A percentile compares a stretch with the other conserved stretches of the same genome.
Conservation (phyloP, 2,888 invertebrate species). For the Ennomos erosarius region DNA sequence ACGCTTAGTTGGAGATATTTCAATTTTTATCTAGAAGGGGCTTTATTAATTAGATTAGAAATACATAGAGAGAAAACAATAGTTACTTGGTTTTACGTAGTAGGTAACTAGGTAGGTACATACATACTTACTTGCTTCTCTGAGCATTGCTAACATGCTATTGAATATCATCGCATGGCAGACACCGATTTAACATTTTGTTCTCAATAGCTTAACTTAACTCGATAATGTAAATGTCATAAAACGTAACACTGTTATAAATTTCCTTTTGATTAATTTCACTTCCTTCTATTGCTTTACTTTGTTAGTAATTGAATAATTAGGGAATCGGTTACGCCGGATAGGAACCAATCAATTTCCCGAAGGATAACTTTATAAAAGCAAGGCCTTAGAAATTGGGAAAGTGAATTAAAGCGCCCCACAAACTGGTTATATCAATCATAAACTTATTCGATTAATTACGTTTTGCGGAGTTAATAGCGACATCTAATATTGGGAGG, state of each 20-base stretch:
- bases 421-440: conserved; percentile 85
- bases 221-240: conserved; percentile 29
- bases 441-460: conserved; percentile 86
- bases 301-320: conserved; percentile 67
- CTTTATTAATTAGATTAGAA: too few relatives aligned
- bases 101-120: too few relatives aligned
- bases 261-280: conserved; percentile 58
- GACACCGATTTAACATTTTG: conserved; percentile 24
- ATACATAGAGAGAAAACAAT: too few relatives aligned
- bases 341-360: conserved; percentile 78
- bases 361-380: conserved; percentile 82
- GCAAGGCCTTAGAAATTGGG: conserved; percentile 76
- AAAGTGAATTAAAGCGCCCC: conserved; percentile 84
- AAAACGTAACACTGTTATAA: conserved; percentile 44
- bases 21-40: too few relatives aligned
- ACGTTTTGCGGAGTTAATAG: conserved; percentile 86
- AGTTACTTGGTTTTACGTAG: too few relatives aligned
- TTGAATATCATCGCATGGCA: conserved; percentile 17
- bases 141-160: conserved; percentile 5
- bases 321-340: conserved; percentile 70
- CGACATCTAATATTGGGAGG: conserved; percentile 81
- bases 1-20: too few relatives aligned
- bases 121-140: too few relatives aligned
- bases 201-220: conserved; percentile 23
- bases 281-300: conserved; percentile 34